Evolutionary conservation across 2,888 invertebrate species (phyloP), one percentile per base, ranked within the genome.

Genomic region (Epirrhoe tristata): DNA sequence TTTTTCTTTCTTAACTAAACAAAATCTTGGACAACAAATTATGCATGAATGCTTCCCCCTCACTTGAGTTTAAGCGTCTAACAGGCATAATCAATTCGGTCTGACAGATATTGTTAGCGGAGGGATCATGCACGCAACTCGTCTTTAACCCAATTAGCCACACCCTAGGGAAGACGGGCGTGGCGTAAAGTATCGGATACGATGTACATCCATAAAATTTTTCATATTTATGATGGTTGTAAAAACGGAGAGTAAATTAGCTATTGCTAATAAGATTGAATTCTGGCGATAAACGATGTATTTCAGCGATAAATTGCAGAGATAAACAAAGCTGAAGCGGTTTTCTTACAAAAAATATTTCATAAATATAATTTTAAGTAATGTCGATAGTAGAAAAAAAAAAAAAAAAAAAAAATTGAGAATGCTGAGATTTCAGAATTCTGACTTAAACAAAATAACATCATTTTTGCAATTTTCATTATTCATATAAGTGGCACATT

Each of bases 131-230:
- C 17, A 51, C 10, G 50, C 17, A 51, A 51, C 50, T 51, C 50
- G 50, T 51, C 16, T 51, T 51, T 51, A 51, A 51, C 50, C 50
- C 50, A 51, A 51, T 51, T 51, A 51, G 17, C 4, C 50, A 51
- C 17, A 51, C 50, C 10, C 16, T 51, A 51, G 50, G 50, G 50
- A 17, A 7, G 50, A 8, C 8, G 1, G 17, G 17, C 1, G 39
- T 32, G 31, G 53, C n/a, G 6, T 53, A 32, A 53, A 10, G n/a
- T 24, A 53, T n/a, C n/a, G 32, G 31, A 53, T 53, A 12, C 39
- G 12, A 12, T 43, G 12, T 12, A 12, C 39, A 43, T 43, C 39
- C 39, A 39, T 39, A 7, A 43, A 43, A 43, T 43, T 43, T 43
- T 43, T 43, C 12, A 43, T 43, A 12, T 43, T 43, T 43, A 43